Base-by-base conservation (phyloP, 2,113 vertebrate genomes). In the Calyptomena viridis region DNA sequence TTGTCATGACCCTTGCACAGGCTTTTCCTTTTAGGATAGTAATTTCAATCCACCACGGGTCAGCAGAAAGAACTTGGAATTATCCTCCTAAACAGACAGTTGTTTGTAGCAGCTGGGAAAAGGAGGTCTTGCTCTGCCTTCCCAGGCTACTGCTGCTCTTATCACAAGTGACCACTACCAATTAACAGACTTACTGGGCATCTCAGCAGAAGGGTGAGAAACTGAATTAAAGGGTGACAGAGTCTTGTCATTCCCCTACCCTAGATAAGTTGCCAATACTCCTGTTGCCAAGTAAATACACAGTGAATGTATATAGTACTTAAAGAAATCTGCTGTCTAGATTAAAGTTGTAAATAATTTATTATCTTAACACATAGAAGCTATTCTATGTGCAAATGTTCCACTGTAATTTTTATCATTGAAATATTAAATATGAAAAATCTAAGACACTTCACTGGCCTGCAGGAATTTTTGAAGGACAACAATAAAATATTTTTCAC, bases 231-330 rank as follows among this genome's bases (percentile, higher is more conserved):
- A 59, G 15, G 24, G 24, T 47, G 47, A 78, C 24, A 19, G 22
- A 89, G 2, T 40, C 46, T 27, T 71, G 22, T 39, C n/a, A 58
- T 46, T 73, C 11, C 17, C 8, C 39, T 35, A 33, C 8, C 21
- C 12, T 25, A 53, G 15, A 42, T 2, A 42, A 69, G 9, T 2
- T 76, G 15, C 24, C 86, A 44, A 23, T 14, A 28, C 14, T 67
- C 11, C 13, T 39, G 19, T 67, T 89, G 35, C 33, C 37, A 77
- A 93, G 62, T 58, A 55, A 77, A 90, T 37, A 55, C 40, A 47
- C 0, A 2, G 3, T 28, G 11, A 40, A 30, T 31, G 11, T 3
- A 42, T 16, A 33, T 1, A 50, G 24, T 5, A n/a, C n/a, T 42
- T 50, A 62, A 78, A 66, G 33, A 58, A 66, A 67, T 4, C 19